These are phyloP conservation scores for Orycteropus afer DNA, from an alignment of 2,113 vertebrate species.

Conservation along the genomic window DNA sequence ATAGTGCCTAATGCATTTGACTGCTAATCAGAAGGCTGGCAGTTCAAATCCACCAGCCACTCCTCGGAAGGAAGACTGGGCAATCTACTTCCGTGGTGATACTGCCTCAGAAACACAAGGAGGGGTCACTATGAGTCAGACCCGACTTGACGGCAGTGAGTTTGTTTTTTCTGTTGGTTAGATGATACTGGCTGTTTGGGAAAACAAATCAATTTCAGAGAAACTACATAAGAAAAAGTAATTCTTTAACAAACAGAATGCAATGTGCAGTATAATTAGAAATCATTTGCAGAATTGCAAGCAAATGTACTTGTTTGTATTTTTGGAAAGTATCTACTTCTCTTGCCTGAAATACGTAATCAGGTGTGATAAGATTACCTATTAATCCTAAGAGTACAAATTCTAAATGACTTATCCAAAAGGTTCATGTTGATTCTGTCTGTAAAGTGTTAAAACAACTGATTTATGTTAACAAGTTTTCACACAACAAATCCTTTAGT, in stretches of 20 bases:
- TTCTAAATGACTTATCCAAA: not conserved
- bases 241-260: not conserved
- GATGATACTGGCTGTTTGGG: not conserved
- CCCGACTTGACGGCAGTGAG: too few species aligned
- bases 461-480: not conserved
- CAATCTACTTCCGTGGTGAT: too few species aligned
- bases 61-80: too few species aligned
- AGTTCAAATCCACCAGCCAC: too few species aligned
- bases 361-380: not conserved
- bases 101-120: too few species aligned
- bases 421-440: not conserved
- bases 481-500: not conserved
- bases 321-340: not conserved
- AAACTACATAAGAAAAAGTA: not conserved
- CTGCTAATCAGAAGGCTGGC: too few species aligned
- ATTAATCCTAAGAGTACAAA: not conserved
- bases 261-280: not conserved
- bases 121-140: too few species aligned
- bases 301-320: not conserved
- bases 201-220: too few species aligned
- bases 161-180: too few species aligned
- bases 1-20: too few species aligned
- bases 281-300: conserved; percentile 2
- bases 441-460: conserved; percentile 1
- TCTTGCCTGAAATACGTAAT: not conserved